Base-by-base conservation (phyloP, 2,797 vertebrate genomes). In the Ataeniobius toweri region DNA sequence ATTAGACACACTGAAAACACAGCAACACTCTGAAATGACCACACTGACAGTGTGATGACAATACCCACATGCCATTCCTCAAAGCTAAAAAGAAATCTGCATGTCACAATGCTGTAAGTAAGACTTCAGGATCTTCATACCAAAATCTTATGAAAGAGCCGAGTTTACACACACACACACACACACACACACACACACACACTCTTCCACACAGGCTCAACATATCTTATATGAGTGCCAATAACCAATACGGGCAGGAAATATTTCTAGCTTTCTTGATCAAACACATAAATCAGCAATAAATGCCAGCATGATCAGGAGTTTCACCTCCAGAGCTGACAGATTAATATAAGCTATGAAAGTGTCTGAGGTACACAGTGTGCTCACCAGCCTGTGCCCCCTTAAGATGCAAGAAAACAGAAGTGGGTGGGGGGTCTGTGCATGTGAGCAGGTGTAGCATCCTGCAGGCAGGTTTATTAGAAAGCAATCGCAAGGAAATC, bases 281-380 rank as follows among this genome's bases (percentile, higher is more conserved):
- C 68, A 75, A 76, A 24, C 36, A 14, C 6, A 79, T 9, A 68
- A 67, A 81, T 55, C 55, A 20, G 26, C 12, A 36, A 39, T 76
- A 44, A 85, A 83, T 41, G 12, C 16, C 69, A 70, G 22, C 10
- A 5, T 71, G 2, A 2, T 36, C 71, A 5, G 28, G 1, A 41
- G 18, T 7, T 50, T 53, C 70, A 14, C n/a, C 39, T 63, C 72
- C 63, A 6, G 59, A 59, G 36, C n/a, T 51, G 48, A 41, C 75
- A 75, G 55, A 78, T 77, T 48, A 71, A 77, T 72, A 71, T 74
- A 81, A 73, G 56, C 36, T 80, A 50, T 77, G 78, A 80, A 67
- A 76, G 68, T 69, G 36, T 74, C 20, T 75, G 70, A 44, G 79
- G 82, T 83, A 89, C 83, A 91, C 46, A 1, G 36, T 85, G 90